Percentiles rank a stretch among this genome's conserved stretches.
Conservation (phyloP, 1,140 invertebrate species). For the Propsilocerus akamusi region DNA sequence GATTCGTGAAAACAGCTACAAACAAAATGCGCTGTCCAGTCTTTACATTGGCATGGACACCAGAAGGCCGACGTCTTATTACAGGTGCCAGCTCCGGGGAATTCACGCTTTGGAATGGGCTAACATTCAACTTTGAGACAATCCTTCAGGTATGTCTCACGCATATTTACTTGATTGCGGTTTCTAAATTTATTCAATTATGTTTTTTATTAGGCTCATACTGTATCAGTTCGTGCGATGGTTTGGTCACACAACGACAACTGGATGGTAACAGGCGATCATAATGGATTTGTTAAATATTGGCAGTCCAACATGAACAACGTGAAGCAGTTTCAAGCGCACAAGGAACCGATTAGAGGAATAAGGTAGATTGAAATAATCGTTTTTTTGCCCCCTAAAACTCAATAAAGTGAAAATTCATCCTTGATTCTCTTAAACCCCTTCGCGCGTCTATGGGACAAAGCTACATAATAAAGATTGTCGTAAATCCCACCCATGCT, state of each 20-base stretch:
- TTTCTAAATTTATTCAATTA: slow-evolving; percentile 2
- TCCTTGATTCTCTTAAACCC: neutral
- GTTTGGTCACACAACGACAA: slow-evolving; percentile 98
- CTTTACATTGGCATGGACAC: slow-evolving; percentile 97
- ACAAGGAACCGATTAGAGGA: slow-evolving; percentile 97
- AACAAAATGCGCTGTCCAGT: slow-evolving; percentile 99
- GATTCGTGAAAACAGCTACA: slow-evolving; percentile 95
- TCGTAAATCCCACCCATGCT: too few species aligned
- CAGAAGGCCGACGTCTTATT: slow-evolving; percentile 90
- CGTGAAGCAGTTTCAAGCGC: slow-evolving; percentile 99
- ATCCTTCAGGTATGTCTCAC: slow-evolving; percentile 90
- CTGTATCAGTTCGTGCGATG: slow-evolving; percentile 94
- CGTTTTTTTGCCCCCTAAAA: slow-evolving; percentile 11
- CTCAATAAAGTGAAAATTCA: neutral
- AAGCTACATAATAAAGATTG: neutral
- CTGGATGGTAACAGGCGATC: slow-evolving; percentile 99
- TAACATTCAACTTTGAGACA: slow-evolving; percentile 99
- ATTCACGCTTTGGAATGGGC: slow-evolving; percentile 98
- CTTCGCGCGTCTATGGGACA: too few species aligned
- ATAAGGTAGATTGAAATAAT: slow-evolving; percentile 60
- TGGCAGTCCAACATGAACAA: slow-evolving; percentile 99
- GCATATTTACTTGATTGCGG: neutral
- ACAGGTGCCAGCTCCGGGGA: slow-evolving; percentile 98
- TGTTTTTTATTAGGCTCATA: slow-evolving; percentile 65
- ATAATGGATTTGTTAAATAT: slow-evolving; percentile 97